Evolutionary conservation across 2,888 invertebrate species (phyloP).

Genomic region (Sinelater perroti): DNA sequence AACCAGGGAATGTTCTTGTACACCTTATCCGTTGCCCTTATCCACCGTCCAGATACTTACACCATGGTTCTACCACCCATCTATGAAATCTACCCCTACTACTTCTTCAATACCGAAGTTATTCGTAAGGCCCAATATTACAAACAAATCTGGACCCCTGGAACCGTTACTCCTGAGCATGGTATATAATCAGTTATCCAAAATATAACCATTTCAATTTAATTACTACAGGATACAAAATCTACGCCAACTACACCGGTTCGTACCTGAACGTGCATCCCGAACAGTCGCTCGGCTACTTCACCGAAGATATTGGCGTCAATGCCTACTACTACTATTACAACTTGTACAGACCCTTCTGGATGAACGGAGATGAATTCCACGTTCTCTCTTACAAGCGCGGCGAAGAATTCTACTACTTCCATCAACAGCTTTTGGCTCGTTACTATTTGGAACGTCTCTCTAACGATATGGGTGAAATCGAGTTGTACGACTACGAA

Average conservation of each 20-base stretch:
- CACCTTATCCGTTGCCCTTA: constrained; percentile 68
- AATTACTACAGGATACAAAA: constrained; percentile 57
- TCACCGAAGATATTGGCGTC: constrained; percentile 75
- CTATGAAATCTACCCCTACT: constrained; percentile 77
- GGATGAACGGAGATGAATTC: constrained; percentile 67
- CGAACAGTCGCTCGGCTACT: constrained; percentile 71
- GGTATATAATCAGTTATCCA: background rate
- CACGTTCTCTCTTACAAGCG: constrained; percentile 66
- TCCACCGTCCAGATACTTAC: constrained; percentile 71
- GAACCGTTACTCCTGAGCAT: background rate
- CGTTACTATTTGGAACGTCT: constrained; percentile 81
- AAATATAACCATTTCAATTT: constrained; percentile 56
- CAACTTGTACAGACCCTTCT: constrained; percentile 70
- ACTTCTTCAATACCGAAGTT: constrained; percentile 74
- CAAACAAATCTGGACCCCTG: constrained; percentile 61
- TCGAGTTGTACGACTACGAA: constrained; percentile 66
- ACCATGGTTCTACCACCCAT: constrained; percentile 74
- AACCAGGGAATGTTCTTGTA: constrained; percentile 78
- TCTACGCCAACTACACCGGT: constrained; percentile 71
- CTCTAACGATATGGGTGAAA: constrained; percentile 74
- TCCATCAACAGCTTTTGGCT: constrained; percentile 73
- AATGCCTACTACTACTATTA: constrained; percentile 72
- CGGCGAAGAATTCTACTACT: constrained; percentile 72
- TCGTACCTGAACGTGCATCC: constrained; percentile 65
- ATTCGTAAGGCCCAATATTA: constrained; percentile 72